These are phyloP conservation scores for Diadema setosum DNA, from an alignment of 35 echinoderm and acorn worm genomes.

Conservation along the genomic window DNA sequence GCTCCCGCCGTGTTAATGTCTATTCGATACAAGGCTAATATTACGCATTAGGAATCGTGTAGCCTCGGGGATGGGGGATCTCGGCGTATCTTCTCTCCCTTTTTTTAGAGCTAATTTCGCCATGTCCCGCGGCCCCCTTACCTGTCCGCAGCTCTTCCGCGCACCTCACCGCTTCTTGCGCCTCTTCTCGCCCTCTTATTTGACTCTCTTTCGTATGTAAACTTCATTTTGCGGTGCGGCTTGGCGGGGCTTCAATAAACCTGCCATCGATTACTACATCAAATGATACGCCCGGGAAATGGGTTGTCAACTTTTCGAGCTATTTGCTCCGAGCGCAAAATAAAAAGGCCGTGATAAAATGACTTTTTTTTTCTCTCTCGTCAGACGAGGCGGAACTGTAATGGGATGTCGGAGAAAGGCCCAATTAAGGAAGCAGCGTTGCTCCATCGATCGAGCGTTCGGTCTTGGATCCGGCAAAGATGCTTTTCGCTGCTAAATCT, in stretches of 20 bases:
- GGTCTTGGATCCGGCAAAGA: not conserved
- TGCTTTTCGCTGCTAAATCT: not conserved
- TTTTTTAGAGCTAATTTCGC: constrained; percentile 7
- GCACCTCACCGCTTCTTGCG: not conserved
- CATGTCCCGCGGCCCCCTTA: not conserved
- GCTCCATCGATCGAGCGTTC: not conserved
- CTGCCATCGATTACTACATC: constrained; percentile 31
- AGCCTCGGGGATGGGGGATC: not conserved
- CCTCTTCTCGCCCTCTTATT: not conserved
- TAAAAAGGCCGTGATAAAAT: constrained; percentile 27
- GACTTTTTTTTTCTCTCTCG: not conserved
- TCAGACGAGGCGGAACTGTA: not conserved
- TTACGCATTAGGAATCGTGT: constrained; percentile 16
- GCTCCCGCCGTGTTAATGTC: constrained; percentile 11
- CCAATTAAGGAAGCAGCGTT: constrained; percentile 25
- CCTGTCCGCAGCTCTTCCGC: not conserved
- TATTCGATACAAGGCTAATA: constrained; percentile 35
- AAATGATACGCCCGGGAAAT: constrained; percentile 24
- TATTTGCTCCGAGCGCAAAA: constrained; percentile 27
- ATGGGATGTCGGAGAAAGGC: constrained; percentile 23
- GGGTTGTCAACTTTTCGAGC: constrained; percentile 30
- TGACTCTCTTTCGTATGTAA: not conserved
- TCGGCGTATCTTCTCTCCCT: not conserved
- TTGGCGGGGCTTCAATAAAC: constrained; percentile 19
- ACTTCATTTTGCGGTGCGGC: constrained; percentile 10